Percentiles rank a stretch among this genome's conserved stretches.
These are phyloP conservation scores for Aleiodes leptofemur DNA, from an alignment of 2,888 invertebrate genomes.

Conservation along the genomic window DNA sequence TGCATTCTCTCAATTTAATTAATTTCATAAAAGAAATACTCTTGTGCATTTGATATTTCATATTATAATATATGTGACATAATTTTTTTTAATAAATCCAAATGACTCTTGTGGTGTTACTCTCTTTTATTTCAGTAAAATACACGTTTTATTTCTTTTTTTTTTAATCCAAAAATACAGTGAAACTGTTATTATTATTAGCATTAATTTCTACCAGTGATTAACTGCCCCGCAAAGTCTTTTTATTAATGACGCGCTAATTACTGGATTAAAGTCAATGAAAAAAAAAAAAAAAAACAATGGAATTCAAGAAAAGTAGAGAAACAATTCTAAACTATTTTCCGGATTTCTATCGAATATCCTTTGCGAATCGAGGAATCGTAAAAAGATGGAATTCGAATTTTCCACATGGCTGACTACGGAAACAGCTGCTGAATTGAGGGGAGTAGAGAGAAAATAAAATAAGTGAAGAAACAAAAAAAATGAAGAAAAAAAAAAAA, in stretches of 20 bases:
- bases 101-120: neutral
- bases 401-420: conserved; percentile 38
- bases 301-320: neutral
- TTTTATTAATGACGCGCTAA: too few relatives aligned
- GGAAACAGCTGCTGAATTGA: conserved; percentile 25
- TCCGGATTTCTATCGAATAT: neutral
- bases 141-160: conserved; percentile 7
- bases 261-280: too few relatives aligned
- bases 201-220: too few relatives aligned
- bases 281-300: neutral
- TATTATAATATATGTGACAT: neutral
- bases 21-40: conserved; percentile 46
- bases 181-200: conserved; percentile 12
- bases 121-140: neutral
- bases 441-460: neutral
- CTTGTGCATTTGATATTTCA: conserved; percentile 46
- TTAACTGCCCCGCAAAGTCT: too few relatives aligned
- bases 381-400: conserved; percentile 42
- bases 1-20: conserved; percentile 54
- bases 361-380: conserved; percentile 24
- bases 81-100: conserved; percentile 19
- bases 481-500: conserved; percentile 32
- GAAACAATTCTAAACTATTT: conserved; percentile 20
- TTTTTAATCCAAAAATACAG: conserved; percentile 30
- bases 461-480: neutral